Percentiles rank a stretch among this genome's conserved stretches.
Evolutionary conservation across 2,113 vertebrate genomes (phyloP).

Genomic region (Myotis yumanensis): DNA sequence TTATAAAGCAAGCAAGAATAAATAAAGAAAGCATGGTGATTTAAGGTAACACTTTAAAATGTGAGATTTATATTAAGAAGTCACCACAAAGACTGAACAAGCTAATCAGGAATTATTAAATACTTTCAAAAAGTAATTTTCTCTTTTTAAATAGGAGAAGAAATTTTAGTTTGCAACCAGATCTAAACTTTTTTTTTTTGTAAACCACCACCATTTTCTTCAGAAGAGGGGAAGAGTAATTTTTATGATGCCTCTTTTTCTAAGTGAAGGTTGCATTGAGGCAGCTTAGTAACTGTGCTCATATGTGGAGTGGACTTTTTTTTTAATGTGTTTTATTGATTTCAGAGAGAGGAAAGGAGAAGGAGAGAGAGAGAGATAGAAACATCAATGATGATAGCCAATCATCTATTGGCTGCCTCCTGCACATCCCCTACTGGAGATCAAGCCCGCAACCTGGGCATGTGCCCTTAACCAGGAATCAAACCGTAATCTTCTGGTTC

Average conservation of each 20-base stretch:
- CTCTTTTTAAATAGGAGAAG: slow-evolving; percentile 59
- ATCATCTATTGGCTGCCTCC: too few species aligned
- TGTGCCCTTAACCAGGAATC: too few species aligned
- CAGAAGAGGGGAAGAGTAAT: slow-evolving; percentile 17
- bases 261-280: slow-evolving; percentile 19
- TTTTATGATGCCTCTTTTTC: background rate
- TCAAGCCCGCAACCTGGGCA: too few species aligned
- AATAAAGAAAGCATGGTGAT: slow-evolving; percentile 40
- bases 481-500: too few species aligned
- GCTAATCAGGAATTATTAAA: slow-evolving; percentile 43
- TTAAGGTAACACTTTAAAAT: slow-evolving; percentile 51
- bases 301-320: background rate
- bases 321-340: too few species aligned
- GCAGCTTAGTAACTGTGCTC: background rate
- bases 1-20: slow-evolving; percentile 23
- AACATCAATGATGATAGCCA: too few species aligned
- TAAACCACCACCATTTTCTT: background rate
- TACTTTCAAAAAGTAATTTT: slow-evolving; percentile 51
- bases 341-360: too few species aligned
- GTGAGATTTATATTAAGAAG: slow-evolving; percentile 54
- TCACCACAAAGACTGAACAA: slow-evolving; percentile 1
- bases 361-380: too few species aligned
- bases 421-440: too few species aligned
- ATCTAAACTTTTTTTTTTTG: slow-evolving; percentile 28
- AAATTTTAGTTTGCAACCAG: slow-evolving; percentile 52